Conservation (phyloP, 1,140 invertebrate genomes). For the Euura lappo region DNA sequence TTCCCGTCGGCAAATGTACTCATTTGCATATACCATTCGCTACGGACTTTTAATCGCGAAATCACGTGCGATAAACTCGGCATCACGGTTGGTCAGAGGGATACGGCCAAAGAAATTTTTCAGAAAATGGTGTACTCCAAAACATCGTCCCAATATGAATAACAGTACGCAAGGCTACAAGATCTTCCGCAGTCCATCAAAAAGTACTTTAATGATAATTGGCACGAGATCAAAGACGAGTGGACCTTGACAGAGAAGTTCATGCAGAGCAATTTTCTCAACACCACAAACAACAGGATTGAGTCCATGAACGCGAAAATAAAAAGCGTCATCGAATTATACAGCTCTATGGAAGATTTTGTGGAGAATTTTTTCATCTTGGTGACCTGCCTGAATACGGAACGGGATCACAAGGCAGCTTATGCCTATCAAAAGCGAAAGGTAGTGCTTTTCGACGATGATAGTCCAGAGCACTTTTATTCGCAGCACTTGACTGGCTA, state of each 20-base stretch:
- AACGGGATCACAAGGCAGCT: constrained; percentile 17
- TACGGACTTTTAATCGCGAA: constrained; percentile 13
- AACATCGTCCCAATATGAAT: not conserved
- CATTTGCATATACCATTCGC: not conserved
- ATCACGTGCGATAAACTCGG: constrained; percentile 16
- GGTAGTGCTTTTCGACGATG: not conserved
- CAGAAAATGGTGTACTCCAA: constrained; percentile 6
- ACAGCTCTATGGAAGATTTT: constrained; percentile 18
- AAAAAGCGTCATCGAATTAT: constrained; percentile 13
- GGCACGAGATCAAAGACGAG: constrained; percentile 11
- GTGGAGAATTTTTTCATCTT: constrained; percentile 16
- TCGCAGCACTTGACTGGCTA: constrained; percentile 12
- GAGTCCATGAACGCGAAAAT: constrained; percentile 15
- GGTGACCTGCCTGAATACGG: constrained; percentile 7
- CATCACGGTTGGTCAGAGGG: constrained; percentile 11
- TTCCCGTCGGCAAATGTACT: too few relatives aligned
- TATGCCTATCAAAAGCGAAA: constrained; percentile 14
- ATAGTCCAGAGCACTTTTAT: constrained; percentile 7
- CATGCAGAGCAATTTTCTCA: constrained; percentile 12
- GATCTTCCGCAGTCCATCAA: not conserved
- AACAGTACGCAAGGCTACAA: not conserved
- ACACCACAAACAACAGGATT: constrained; percentile 18
- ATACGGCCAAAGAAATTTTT: not conserved
- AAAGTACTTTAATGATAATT: constrained; percentile 12
- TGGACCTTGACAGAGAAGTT: constrained; percentile 17